phyloP scores from a whole-genome alignment of 2,113 vertebrate species.

The Rhineura floridana region DNA sequence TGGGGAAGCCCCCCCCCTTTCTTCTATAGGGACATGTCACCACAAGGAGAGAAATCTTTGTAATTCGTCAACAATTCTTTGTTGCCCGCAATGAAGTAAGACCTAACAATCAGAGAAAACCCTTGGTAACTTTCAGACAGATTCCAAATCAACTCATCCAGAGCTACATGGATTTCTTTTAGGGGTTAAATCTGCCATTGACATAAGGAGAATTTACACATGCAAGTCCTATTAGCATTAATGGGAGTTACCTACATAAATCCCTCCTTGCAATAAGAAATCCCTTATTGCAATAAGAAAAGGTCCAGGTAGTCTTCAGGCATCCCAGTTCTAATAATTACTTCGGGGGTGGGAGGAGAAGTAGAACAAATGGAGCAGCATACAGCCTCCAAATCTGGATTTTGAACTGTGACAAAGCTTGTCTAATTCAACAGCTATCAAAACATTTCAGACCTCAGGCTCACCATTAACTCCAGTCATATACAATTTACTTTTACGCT shows the following conservation, averaged over 20 bases:
- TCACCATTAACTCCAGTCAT: neutral
- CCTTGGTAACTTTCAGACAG: neutral
- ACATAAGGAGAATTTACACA: constrained; percentile 72
- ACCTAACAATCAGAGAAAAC: too few relatives aligned
- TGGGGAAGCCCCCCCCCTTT: neutral
- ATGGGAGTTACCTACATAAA: constrained; percentile 69
- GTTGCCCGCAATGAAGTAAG: neutral
- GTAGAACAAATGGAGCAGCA: constrained; percentile 58
- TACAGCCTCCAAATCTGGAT: constrained; percentile 34
- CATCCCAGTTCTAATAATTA: constrained; percentile 71
- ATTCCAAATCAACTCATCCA: constrained; percentile 56
- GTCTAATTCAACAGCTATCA: too few relatives aligned
- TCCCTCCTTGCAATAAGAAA: constrained; percentile 55
- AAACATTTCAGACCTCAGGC: neutral
- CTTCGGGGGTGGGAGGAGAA: constrained; percentile 50
- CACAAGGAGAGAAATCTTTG: neutral
- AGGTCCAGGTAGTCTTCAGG: constrained; percentile 55
- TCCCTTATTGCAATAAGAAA: constrained; percentile 55
- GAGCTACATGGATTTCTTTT: constrained; percentile 40
- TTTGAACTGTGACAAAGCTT: constrained; percentile 31
- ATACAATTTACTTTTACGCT: neutral
- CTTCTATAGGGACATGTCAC: neutral
- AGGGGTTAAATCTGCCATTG: constrained; percentile 67
- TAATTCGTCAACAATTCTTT: neutral
- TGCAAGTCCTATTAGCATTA: constrained; percentile 71